Base-by-base conservation (phyloP, 2,888 invertebrate species). In the Formica aserva region DNA sequence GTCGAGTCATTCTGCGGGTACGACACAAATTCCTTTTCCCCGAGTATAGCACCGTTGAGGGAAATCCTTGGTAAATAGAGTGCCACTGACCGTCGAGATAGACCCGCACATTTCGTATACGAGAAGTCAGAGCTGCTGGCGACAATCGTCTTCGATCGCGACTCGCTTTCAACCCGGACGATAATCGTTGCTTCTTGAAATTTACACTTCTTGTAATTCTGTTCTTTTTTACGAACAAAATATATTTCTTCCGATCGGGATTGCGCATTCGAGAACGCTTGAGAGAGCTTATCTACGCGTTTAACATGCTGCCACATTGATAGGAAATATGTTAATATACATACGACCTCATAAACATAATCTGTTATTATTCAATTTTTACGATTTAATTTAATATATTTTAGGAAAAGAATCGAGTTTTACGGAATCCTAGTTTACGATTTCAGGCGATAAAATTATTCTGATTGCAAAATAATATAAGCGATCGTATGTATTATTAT, bases 31-130 rank as follows among this genome's bases (percentile, higher is more conserved):
- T 82, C 67, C 85, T 63, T 75, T 66, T 65, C 45, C 45, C 63
- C 15, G 76, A 81, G 55, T 60, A 63, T 45, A 82, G 69, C 63
- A 60, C 63, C 72, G 75, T 62, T 83, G 38, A n/a, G 75, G 48
- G 65, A 41, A 85, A 72, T 80, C 55, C 76, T 48, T 22, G 66
- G 67, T 75, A 89, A 89, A 89, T 83, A 87, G 80, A 83, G 63
- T 62, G 65, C 45, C 72, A 57, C 77, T 69, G 83, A 72, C 83
- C 76, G 45, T 62, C 66, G 63, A 69, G 69, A 71, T 66, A 69
- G 57, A 85, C 84, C 74, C 48, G 66, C 78, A 76, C 78, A 77
- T 66, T 75, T 57, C 45, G 77, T 77, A 65, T 22, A 75, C 41
- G 63, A 26, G 35, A 60, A 66, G 57, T 82, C 45, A 66, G 57